Evolutionary conservation across 2,113 vertebrate species (phyloP).

Genomic region (Odobenus rosmarus): DNA sequence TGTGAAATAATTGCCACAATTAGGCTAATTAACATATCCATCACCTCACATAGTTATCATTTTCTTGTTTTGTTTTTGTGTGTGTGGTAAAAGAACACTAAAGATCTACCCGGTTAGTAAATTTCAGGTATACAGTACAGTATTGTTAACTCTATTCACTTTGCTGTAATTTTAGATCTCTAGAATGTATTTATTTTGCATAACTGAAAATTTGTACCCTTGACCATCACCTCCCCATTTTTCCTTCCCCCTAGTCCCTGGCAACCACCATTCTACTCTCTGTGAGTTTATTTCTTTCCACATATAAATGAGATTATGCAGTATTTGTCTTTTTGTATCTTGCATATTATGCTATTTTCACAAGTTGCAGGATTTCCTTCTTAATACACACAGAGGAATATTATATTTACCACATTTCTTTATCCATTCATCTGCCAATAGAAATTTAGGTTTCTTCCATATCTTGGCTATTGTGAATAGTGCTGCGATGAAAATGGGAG

Average conservation of each 20-base stretch:
- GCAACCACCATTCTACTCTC: not conserved
- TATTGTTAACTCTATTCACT: conserved; percentile 7
- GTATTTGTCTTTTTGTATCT: not conserved
- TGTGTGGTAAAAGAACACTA: not conserved
- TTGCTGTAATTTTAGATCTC: conserved; percentile 16
- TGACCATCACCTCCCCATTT: not conserved
- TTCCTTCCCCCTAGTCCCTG: not conserved
- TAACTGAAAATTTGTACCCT: not conserved
- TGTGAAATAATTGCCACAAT: not conserved
- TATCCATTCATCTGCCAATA: not conserved
- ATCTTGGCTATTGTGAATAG: not conserved
- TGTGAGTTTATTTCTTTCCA: not conserved
- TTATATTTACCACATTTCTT: not conserved
- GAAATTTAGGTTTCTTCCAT: not conserved
- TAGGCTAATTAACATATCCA: not conserved
- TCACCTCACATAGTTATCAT: not conserved
- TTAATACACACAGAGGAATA: not conserved
- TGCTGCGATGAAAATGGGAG: not conserved
- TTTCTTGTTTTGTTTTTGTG: not conserved
- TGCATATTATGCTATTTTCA: not conserved
- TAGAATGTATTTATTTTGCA: not conserved
- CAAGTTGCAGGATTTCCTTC: not conserved
- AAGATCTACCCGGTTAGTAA: not conserved
- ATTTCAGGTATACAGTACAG: not conserved
- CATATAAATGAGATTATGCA: not conserved